Evolutionary conservation across 2,888 invertebrate species (phyloP).

Genomic region (Stictocephala bisonia): DNA sequence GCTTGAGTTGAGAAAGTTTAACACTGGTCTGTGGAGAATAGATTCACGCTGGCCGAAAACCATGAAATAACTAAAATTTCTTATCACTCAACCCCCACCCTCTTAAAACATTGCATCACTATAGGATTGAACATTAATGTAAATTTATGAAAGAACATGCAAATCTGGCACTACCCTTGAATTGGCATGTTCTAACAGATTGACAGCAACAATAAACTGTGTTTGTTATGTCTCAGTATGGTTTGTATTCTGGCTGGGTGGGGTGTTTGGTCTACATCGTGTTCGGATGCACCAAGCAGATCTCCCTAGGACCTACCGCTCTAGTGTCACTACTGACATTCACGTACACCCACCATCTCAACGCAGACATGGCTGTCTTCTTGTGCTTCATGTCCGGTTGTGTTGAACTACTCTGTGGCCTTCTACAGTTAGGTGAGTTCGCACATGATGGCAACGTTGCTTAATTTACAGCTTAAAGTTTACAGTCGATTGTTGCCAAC

Average conservation of each 20-base stretch:
- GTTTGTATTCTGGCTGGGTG: conserved; percentile 83
- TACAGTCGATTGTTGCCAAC: neutral
- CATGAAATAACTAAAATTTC: no score
- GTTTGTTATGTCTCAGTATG: conserved; percentile 78
- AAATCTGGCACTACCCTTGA: no score
- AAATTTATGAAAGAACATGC: no score
- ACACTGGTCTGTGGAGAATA: no score
- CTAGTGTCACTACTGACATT: conserved; percentile 80
- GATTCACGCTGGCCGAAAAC: no score
- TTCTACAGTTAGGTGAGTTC: conserved; percentile 74
- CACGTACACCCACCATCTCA: conserved; percentile 71
- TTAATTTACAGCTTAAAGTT: neutral
- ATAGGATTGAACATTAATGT: no score
- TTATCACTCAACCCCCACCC: no score
- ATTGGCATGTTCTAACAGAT: no score
- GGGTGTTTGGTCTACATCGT: conserved; percentile 82
- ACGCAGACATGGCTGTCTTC: conserved; percentile 72
- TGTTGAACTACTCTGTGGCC: conserved; percentile 72
- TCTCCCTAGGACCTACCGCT: conserved; percentile 79
- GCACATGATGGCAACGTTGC: no score
- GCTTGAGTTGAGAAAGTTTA: no score
- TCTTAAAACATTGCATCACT: no score
- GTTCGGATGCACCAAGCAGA: conserved; percentile 78
- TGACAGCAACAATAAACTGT: no score
- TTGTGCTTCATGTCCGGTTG: conserved; percentile 76